A percentile compares a stretch with the other conserved stretches of the same genome.
phyloP scores from a whole-genome alignment of 2,888 invertebrate genomes.

The Cepaea hortensis region DNA sequence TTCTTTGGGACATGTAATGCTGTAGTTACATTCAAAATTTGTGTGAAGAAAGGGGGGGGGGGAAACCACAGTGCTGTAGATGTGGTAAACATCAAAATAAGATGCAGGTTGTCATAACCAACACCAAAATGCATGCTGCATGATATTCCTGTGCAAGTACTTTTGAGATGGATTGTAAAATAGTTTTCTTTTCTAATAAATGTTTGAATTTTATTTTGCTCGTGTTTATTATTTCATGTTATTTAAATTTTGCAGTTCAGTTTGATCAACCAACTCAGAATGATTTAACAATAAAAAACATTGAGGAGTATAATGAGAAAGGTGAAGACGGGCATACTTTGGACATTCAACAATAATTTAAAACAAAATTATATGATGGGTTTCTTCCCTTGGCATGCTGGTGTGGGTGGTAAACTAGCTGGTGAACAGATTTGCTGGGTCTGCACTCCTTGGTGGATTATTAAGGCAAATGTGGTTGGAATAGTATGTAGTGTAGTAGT shows the following conservation, averaged over 20 bases:
- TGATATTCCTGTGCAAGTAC: slow-evolving; percentile 40
- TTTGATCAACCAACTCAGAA: too few relatives aligned
- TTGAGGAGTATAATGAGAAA: neutral
- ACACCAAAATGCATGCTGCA: neutral
- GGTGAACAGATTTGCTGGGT: too few relatives aligned
- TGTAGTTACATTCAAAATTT: slow-evolving; percentile 45
- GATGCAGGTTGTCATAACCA: slow-evolving; percentile 8
- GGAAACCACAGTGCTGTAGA: slow-evolving; percentile 42
- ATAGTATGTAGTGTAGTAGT: too few relatives aligned
- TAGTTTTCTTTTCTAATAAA: slow-evolving; percentile 32
- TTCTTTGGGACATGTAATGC: slow-evolving; percentile 38
- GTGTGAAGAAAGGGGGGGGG: neutral
- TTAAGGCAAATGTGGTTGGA: too few relatives aligned
- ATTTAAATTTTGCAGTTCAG: too few relatives aligned
- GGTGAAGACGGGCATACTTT: neutral
- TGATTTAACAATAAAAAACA: neutral
- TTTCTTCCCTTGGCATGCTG: too few relatives aligned
- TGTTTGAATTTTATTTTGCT: slow-evolving; percentile 12
- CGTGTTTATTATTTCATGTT: neutral
- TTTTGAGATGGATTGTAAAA: slow-evolving; percentile 40
- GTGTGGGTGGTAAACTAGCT: too few relatives aligned
- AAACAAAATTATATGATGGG: too few relatives aligned
- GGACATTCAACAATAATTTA: too few relatives aligned
- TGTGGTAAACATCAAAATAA: slow-evolving; percentile 36
- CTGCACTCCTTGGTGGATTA: too few relatives aligned